phyloP scores from a whole-genome alignment of 2,888 invertebrate species.

The Drosophila greeni region DNA sequence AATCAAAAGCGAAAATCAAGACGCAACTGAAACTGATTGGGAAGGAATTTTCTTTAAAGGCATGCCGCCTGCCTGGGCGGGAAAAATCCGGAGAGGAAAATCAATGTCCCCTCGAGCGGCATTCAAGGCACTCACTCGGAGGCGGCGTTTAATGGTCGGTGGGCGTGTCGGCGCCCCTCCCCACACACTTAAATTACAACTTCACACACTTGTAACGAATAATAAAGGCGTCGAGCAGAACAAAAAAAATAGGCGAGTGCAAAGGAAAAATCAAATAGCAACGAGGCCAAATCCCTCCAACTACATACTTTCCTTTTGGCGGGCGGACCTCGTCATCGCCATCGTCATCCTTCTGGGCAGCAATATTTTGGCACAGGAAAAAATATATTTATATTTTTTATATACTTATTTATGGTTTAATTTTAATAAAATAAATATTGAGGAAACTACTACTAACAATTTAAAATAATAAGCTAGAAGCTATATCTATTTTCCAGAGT shows the following conservation, averaged over 20 bases:
- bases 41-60: slow-evolving; percentile 59
- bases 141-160: slow-evolving; percentile 66
- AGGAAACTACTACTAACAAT: not conserved
- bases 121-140: slow-evolving; percentile 32
- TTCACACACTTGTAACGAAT: slow-evolving; percentile 73
- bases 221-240: slow-evolving; percentile 52
- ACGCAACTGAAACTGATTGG: slow-evolving; percentile 41
- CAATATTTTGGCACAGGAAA: slow-evolving; percentile 40
- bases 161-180: slow-evolving; percentile 61
- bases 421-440: not conserved
- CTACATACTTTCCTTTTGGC: slow-evolving; percentile 15
- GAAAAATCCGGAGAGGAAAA: slow-evolving; percentile 44
- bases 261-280: slow-evolving; percentile 55
- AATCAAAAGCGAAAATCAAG: slow-evolving; percentile 41
- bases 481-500: too few relatives aligned
- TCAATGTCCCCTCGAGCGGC: slow-evolving; percentile 55
- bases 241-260: slow-evolving; percentile 39
- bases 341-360: slow-evolving; percentile 65
- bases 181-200: slow-evolving; percentile 69
- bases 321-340: slow-evolving; percentile 64
- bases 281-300: slow-evolving; percentile 41
- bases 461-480: too few relatives aligned
- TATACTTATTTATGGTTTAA: not conserved
- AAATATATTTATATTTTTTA: not conserved
- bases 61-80: slow-evolving; percentile 31